Evolutionary conservation across 2,888 invertebrate species (phyloP).

Genomic region (Drosophila putrida): DNA sequence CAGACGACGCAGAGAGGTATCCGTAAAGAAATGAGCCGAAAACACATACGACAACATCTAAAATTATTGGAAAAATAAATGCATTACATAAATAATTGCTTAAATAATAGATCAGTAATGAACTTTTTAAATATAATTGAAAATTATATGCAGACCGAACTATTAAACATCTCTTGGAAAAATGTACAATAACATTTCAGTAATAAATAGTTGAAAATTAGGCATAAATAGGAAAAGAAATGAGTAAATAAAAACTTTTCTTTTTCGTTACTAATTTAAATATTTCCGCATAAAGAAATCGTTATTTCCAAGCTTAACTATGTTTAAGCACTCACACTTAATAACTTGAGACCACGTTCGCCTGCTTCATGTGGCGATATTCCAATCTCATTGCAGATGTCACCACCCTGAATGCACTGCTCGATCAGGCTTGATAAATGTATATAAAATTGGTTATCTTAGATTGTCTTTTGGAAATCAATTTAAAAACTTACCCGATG

Average conservation of each 20-base stretch:
- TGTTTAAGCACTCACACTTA: conserved; percentile 87
- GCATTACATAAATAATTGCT: not conserved
- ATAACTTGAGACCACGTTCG: conserved; percentile 94
- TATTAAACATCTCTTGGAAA: too few species aligned
- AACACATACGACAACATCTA: conserved; percentile 93
- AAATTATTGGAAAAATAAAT: not conserved
- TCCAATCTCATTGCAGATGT: conserved; percentile 91
- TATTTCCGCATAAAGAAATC: too few species aligned
- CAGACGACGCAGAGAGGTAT: conserved; percentile 92
- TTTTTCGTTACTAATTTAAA: too few species aligned
- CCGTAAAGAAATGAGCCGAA: conserved; percentile 96
- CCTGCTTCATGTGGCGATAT: conserved; percentile 93
- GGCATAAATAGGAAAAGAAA: too few species aligned
- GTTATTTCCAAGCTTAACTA: too few species aligned
- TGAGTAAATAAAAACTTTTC: too few species aligned
- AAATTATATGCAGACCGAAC: too few species aligned
- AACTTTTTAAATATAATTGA: too few species aligned
- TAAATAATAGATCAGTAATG: too few species aligned
- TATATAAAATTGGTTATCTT: not conserved
- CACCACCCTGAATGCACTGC: conserved; percentile 91
- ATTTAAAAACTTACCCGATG: conserved; percentile 85
- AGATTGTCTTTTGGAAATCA: not conserved
- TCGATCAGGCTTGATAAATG: conserved; percentile 85
- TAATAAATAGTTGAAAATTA: too few species aligned
- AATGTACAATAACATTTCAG: too few species aligned